A percentile compares a stretch with the other conserved stretches of the same genome.
phyloP scores from a whole-genome alignment of 2,888 invertebrate species.

The Alcis repandata region DNA sequence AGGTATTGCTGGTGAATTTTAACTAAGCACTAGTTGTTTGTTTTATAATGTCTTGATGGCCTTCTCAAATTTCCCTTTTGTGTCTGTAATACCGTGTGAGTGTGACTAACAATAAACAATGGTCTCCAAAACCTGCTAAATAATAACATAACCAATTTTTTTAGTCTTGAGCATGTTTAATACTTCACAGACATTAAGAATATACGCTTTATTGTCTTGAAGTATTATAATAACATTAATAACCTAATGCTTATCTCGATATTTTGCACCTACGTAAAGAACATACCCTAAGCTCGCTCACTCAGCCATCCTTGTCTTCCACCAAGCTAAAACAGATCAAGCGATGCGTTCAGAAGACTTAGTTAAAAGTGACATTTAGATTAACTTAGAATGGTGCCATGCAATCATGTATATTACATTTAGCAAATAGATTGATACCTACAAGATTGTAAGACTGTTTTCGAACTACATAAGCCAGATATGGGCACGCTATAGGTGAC shows the following conservation, averaged over 20 bases:
- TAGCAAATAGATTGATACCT: too few species aligned
- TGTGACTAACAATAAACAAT: conserved; percentile 20
- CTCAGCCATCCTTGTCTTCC: too few species aligned
- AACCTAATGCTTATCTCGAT: too few species aligned
- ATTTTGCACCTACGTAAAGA: too few species aligned
- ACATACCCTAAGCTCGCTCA: too few species aligned
- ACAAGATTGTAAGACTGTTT: background rate
- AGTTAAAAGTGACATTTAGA: background rate
- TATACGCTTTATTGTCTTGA: background rate
- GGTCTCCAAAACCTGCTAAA: conserved; percentile 15
- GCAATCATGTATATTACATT: background rate
- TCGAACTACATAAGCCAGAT: background rate
- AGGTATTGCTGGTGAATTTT: conserved; percentile 5
- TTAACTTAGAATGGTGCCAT: background rate
- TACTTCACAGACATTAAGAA: background rate
- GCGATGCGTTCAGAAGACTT: too few species aligned
- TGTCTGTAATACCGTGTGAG: conserved; percentile 20
- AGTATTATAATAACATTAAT: background rate
- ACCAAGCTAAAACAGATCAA: too few species aligned
- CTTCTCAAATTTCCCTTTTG: conserved; percentile 21
- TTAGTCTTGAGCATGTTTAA: background rate
- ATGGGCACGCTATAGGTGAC: conserved; percentile 20
- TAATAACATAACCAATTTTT: conserved; percentile 11
- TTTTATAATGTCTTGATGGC: conserved; percentile 9
- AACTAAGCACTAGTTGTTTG: conserved; percentile 1